These are phyloP conservation scores for Uloborus diversus DNA, from an alignment of 1,140 invertebrate genomes.

Conservation along the genomic window DNA sequence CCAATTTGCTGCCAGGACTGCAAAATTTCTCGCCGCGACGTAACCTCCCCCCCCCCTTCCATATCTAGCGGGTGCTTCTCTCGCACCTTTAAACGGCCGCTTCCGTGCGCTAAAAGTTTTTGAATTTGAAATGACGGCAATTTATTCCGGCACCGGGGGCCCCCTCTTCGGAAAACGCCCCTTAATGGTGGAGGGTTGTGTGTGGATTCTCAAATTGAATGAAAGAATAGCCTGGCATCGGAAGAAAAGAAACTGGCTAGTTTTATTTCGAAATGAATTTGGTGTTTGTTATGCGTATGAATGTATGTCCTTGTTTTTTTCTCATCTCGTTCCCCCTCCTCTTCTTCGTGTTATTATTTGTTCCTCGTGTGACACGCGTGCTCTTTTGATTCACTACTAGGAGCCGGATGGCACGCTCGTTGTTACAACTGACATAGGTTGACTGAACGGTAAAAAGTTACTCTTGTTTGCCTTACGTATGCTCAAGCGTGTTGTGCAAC, in stretches of 20 bases:
- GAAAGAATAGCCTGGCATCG: constrained; percentile 17
- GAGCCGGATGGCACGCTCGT: too few species aligned
- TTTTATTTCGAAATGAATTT: constrained; percentile 47
- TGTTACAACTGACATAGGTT: neutral
- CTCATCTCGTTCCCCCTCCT: neutral
- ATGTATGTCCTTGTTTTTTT: neutral
- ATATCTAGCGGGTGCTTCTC: constrained; percentile 34
- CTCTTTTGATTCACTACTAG: too few species aligned
- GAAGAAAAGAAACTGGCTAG: constrained; percentile 4
- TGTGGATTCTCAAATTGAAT: constrained; percentile 37
- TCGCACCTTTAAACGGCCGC: constrained; percentile 49
- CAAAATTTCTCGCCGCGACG: constrained; percentile 8
- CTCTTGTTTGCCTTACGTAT: too few species aligned
- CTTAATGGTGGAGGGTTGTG: constrained; percentile 21
- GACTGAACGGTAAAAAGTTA: too few species aligned
- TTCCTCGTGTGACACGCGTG: too few species aligned
- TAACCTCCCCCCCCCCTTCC: constrained; percentile 4
- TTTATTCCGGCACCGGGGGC: constrained; percentile 33
- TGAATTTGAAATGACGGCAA: constrained; percentile 57
- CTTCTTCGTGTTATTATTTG: too few species aligned
- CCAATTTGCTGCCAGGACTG: constrained; percentile 44
- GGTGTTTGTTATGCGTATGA: constrained; percentile 17
- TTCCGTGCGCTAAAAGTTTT: constrained; percentile 56
- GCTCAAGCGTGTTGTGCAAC: too few species aligned
- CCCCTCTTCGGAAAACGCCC: constrained; percentile 2